Evolutionary conservation across 92 coral and sea anemone genomes (phyloP), one percentile per base, ranked within the genome.

Genomic region (Epizoanthus rinbou): DNA sequence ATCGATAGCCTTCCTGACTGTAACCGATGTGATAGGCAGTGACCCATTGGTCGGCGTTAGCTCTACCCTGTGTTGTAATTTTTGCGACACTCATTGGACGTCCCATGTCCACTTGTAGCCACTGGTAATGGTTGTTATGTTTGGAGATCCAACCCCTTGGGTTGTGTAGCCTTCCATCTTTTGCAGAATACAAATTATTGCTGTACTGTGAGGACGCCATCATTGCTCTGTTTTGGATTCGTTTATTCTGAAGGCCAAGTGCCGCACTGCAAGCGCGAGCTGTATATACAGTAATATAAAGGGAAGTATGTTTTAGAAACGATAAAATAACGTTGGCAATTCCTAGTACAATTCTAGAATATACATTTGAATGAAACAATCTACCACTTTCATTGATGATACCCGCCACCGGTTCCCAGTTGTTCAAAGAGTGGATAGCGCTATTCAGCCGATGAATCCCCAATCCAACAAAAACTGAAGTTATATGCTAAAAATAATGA

Each of bases 1-100:
- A 78, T 43, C 82, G 59, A 5, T 78, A 78, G 21, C 82, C 82
- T 35, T 60, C 39, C 52, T 78, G 82, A 14, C 82, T 78, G 57
- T 78, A 78, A 18, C 82, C 82, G 22, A 78, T 62, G 41, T 11
- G 58, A 37, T 78, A 78, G 15, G 82, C 82, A 35, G 82, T 78
- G 16, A 78, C 70, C 82, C 82, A 78, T 1, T 78, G 82, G 28
- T 78, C 82, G 18, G 82, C 82, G 18, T 78, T 78, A 62, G 70
- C 59, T 7, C 82, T 57, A 4, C 82, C 82, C 41, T 78, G 82
- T 17, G 82, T 78, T 7, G 82, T 78, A 59, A 78, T 78, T 59
- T 78, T 78, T 33, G 70, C 22, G 52, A 78, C 18, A 21, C 8
- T 78, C 70, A 60, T 60, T 39, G 82, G 82, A 8, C 71, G 37